A percentile compares a stretch with the other conserved stretches of the same genome.
Evolutionary conservation across 2,888 invertebrate genomes (phyloP).

Genomic region (Drosophila percnosoma): DNA sequence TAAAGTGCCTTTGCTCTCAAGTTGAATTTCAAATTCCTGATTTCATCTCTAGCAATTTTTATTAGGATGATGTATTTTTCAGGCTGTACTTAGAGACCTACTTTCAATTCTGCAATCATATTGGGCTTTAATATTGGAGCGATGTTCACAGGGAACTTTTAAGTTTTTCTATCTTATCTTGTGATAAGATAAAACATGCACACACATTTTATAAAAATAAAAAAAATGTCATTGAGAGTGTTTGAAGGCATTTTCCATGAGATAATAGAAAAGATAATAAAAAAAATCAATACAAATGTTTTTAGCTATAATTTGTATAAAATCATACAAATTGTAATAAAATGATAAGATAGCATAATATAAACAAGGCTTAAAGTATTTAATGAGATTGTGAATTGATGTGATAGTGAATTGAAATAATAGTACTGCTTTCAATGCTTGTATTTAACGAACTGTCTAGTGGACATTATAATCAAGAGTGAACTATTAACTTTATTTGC

Average conservation of each 20-base stretch:
- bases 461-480: neutral
- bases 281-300: slow-evolving; percentile 26
- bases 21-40: neutral
- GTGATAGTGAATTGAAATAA: slow-evolving; percentile 1
- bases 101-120: neutral
- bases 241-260: slow-evolving; percentile 17
- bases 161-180: slow-evolving; percentile 40
- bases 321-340: slow-evolving; percentile 8
- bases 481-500: neutral
- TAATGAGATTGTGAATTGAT: slow-evolving; percentile 7
- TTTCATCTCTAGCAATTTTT: neutral
- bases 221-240: neutral
- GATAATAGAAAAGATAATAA: slow-evolving; percentile 5
- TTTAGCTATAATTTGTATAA: slow-evolving; percentile 6
- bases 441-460: neutral
- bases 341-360: slow-evolving; percentile 4
- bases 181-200: slow-evolving; percentile 33
- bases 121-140: slow-evolving; percentile 13
- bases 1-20: neutral
- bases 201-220: slow-evolving; percentile 2
- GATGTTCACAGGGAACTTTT: slow-evolving; percentile 4
- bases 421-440: neutral
- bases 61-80: neutral
- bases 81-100: neutral
- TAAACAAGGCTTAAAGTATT: neutral